A percentile compares a stretch with the other conserved stretches of the same genome.
These are phyloP conservation scores for Smittia sp. DNA, from an alignment of 2,888 invertebrate species.

Conservation along the genomic window DNA sequence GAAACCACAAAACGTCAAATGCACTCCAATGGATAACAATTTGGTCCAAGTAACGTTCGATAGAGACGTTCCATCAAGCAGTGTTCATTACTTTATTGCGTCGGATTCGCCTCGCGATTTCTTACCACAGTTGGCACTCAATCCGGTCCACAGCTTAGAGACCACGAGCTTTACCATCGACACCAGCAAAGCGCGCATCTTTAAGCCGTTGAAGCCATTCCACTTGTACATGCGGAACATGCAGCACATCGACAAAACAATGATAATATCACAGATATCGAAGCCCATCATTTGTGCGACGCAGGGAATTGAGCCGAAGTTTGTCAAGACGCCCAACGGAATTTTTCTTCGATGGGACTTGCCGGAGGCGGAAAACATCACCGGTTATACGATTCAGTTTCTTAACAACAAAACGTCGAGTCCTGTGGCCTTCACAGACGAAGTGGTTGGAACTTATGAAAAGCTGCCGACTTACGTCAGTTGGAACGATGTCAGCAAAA, in stretches of 20 bases:
- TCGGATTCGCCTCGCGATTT: slow-evolving; percentile 50
- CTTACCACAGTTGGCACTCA: slow-evolving; percentile 46
- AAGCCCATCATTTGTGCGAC: slow-evolving; percentile 51
- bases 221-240: slow-evolving; percentile 17
- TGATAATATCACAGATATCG: slow-evolving; percentile 48
- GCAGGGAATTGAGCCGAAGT: slow-evolving; percentile 50
- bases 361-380: slow-evolving; percentile 27
- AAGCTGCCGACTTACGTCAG: not conserved
- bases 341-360: slow-evolving; percentile 45
- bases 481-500: slow-evolving; percentile 42
- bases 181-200: not conserved
- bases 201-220: slow-evolving; percentile 26
- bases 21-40: slow-evolving; percentile 51
- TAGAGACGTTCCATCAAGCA: slow-evolving; percentile 42
- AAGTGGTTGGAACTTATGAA: slow-evolving; percentile 43
- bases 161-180: not conserved
- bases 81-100: slow-evolving; percentile 51
- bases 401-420: slow-evolving; percentile 43
- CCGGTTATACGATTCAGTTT: slow-evolving; percentile 44
- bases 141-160: not conserved
- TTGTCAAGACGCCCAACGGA: slow-evolving; percentile 39
- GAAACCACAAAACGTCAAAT: slow-evolving; percentile 48
- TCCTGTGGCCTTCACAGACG: slow-evolving; percentile 42
- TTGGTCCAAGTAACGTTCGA: slow-evolving; percentile 52
- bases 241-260: not conserved